Evolutionary conservation across 2,888 invertebrate genomes (phyloP), one percentile per base, ranked within the genome.

Genomic region (Mesoligia furuncula): DNA sequence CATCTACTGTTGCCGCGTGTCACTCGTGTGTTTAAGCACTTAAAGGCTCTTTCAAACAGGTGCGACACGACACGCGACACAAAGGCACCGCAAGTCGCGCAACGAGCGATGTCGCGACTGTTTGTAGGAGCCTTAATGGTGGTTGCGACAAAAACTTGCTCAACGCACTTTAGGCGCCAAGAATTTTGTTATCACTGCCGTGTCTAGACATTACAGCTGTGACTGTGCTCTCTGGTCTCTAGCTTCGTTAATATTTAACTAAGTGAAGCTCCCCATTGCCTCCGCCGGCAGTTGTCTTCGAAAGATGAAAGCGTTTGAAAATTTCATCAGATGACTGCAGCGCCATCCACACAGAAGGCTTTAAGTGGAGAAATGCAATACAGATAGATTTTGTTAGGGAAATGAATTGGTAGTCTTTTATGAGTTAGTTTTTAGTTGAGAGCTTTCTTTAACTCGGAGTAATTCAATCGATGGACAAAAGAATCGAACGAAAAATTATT

Each of bases 191-290:
- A 66, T 17, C 7, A 27, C 66, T 13, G 48, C 48, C 31, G 0
- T 17, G 2, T 65, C 17, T 65, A 39, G 15, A 65, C 0, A 9
- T 9, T 65, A 24, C 24, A 1, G 5, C 1, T 0, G 15, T 9
- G 48, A 24, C 31, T 2, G 9, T 24, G 5, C 15, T 68, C 68
- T 68, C 15, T 68, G 15, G 31, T 24, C 54, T 54, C 42, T 15
- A n/a, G 42, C 42, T 75, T 85, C 66, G 69, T 84, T 85, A 86
- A 86, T 84, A 68, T 84, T 72, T 75, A 70, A 76, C 66, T 64
- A 7, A 73, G 70, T 45, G 42, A 61, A 69, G 67, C 48, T 70
- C 31, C 61, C 45, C 61, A 59, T 65, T 64, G 24, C 64, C 15
- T 27, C 36, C 15, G 61, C 20, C 4, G 17, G 24, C 64, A 72